Conservation (phyloP, 2,888 invertebrate genomes). For the Temnothorax unifasciatus region DNA sequence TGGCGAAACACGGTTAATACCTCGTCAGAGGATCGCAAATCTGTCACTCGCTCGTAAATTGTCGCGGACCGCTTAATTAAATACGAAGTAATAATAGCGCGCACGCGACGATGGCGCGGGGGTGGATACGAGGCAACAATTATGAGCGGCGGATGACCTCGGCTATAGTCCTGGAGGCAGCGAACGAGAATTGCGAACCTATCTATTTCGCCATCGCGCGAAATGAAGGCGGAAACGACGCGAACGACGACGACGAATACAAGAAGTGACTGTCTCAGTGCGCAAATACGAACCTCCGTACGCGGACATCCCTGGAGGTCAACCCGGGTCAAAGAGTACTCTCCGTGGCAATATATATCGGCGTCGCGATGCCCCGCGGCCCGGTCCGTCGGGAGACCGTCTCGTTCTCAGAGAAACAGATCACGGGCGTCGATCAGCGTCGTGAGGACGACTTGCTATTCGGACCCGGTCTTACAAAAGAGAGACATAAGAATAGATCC, state of each 20-base stretch:
- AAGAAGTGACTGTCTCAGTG: slow-evolving; percentile 56
- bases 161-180: slow-evolving; percentile 61
- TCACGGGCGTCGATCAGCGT: slow-evolving; percentile 69
- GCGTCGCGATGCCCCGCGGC: slow-evolving; percentile 68
- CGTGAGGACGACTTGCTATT: slow-evolving; percentile 18
- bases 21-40: neutral
- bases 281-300: slow-evolving; percentile 72
- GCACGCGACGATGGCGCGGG: slow-evolving; percentile 72
- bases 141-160: slow-evolving; percentile 78
- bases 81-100: slow-evolving; percentile 71
- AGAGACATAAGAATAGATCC: slow-evolving; percentile 34
- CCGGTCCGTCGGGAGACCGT: slow-evolving; percentile 63
- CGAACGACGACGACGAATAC: slow-evolving; percentile 17
- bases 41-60: slow-evolving; percentile 63
- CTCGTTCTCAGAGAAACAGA: slow-evolving; percentile 75
- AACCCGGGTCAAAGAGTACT: slow-evolving; percentile 78
- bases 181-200: slow-evolving; percentile 55
- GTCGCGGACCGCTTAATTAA: slow-evolving; percentile 76
- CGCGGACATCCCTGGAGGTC: slow-evolving; percentile 75
- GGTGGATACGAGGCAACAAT: slow-evolving; percentile 75
- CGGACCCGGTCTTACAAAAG: slow-evolving; percentile 3
- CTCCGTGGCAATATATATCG: slow-evolving; percentile 74
- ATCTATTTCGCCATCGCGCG: slow-evolving; percentile 46
- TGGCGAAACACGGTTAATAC: neutral
- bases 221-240: slow-evolving; percentile 49